Evolutionary conservation across 2,888 invertebrate genomes (phyloP), one percentile per base, ranked within the genome.

Genomic region (Drosophila gaucha): DNA sequence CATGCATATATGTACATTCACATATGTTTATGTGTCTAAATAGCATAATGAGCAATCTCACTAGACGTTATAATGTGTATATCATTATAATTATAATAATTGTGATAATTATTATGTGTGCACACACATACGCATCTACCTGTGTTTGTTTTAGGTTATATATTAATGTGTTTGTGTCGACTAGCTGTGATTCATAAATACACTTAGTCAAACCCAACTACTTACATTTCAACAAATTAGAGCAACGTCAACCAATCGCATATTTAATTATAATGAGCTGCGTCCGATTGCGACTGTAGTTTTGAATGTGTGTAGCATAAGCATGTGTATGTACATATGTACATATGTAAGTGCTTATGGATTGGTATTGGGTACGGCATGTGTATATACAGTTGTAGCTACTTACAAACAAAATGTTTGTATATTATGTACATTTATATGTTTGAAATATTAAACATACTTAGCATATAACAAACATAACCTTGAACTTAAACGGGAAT

Each of bases 191-290:
- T 64, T 80, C 71, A 78, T 80, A 85, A 80, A 80, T 74, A 74
- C 60, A 54, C 52, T 50, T 28, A 59, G 54, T 41, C 71, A 80
- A 50, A n/a, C 28, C 38, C 63, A 67, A 46, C 67, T 50, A 60
- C 43, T 39, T 56, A 49, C 65, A 74, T 64, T 62, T 49, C 51
- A 44, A 59, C 74, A 86, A 82, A 86, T 84, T 86, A 80, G 86
- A 78, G 65, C 80, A 80, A 57, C 68, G 68, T 78, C 85, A 80
- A 66, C 64, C 74, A 65, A 78, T 71, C 71, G 77, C 79, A 78
- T 76, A 79, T 86, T 84, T 84, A 86, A 83, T 86, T 84, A 86
- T 83, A 83, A 83, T 83, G 83, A 83, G 83, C 86, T 84, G 66
- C 54, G 66, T 77, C 78, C 71, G 58, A 67, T 60, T 74, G 62